These are phyloP conservation scores for Drosophila albomicans DNA, from an alignment of 1,140 invertebrate species.

Conservation along the genomic window DNA sequence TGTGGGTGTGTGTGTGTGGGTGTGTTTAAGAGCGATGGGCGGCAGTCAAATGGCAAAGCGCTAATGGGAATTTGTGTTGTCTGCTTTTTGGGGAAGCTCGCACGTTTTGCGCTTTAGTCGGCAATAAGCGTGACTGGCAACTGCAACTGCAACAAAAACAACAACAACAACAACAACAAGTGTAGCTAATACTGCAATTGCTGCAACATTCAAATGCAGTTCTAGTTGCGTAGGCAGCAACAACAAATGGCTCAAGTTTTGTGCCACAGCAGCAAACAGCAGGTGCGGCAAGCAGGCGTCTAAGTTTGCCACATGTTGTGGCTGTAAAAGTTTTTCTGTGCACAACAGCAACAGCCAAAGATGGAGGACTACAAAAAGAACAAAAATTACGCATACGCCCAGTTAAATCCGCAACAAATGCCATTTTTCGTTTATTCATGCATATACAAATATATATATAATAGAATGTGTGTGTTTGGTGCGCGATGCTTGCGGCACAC, in stretches of 20 bases:
- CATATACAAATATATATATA: slow-evolving; percentile 20
- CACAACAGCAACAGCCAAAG: background rate
- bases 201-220: slow-evolving; percentile 63
- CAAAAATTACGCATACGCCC: slow-evolving; percentile 64
- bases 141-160: slow-evolving; percentile 10
- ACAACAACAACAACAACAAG: slow-evolving; percentile 16
- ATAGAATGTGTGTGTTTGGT: background rate
- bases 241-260: slow-evolving; percentile 59
- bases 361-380: slow-evolving; percentile 28
- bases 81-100: slow-evolving; percentile 52
- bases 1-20: background rate
- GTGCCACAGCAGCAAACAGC: background rate
- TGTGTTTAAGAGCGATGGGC: background rate
- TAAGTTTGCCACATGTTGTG: slow-evolving; percentile 71
- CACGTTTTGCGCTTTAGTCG: slow-evolving; percentile 73
- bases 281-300: slow-evolving; percentile 12
- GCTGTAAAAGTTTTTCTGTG: slow-evolving; percentile 52
- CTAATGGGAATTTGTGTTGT: slow-evolving; percentile 78
- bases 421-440: slow-evolving; percentile 39
- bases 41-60: slow-evolving; percentile 59
- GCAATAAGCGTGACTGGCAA: slow-evolving; percentile 61
- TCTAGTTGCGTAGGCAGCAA: slow-evolving; percentile 45
- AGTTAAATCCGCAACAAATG: slow-evolving; percentile 42
- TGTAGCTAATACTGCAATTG: slow-evolving; percentile 22
- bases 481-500: slow-evolving; percentile 21